Base-by-base conservation (phyloP, 2,888 invertebrate species). In the Drosophila peninsularis region DNA sequence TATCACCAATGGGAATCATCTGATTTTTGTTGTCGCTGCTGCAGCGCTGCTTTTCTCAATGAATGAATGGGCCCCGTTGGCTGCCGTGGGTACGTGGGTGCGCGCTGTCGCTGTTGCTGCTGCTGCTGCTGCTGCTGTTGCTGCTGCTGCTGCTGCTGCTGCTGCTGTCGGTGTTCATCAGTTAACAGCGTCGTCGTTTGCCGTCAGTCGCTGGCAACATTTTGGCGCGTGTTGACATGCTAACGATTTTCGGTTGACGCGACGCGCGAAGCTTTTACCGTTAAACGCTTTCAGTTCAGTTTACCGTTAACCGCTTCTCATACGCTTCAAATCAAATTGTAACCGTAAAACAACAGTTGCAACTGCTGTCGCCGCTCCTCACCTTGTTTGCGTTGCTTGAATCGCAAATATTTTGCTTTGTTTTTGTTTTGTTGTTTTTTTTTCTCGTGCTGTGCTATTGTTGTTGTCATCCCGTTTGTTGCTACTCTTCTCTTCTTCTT, bases 171-270 rank as follows among this genome's bases (percentile, higher is more conserved):
- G 66, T 77, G 72, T 64, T 54, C 72, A 58, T 61, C 66, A 62
- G 54, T 72, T 61, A 68, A 50, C 60, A 63, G 69, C 71, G 70
- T 60, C 24, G 78, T 63, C 56, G 65, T 61, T 44, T 11, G 68
- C 62, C 82, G 77, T 90, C 90, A 91, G 91, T 91, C 90, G 91
- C 91, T 90, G 83, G 90, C 88, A 91, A 90, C 87, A 90, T 90
- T 91, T 92, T 91, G 90, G 91, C 92, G 91, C 91, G 91, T 92
- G 90, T 91, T 92, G 91, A 91, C 91, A 91, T 91, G 91, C 90
- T 47, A 82, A 79, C 61, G 69, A 70, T 64, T 80, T 85, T 90
- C 89, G 90, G 88, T 90, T 89, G 64, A 70, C 71, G 70, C 72
- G 79, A 65, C 79, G 69, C 79, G 71, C 73, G 78, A 78, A 78